Evolutionary conservation across 2,888 invertebrate genomes (phyloP), one percentile per base, ranked within the genome.

Genomic region (Deilephila elpenor): DNA sequence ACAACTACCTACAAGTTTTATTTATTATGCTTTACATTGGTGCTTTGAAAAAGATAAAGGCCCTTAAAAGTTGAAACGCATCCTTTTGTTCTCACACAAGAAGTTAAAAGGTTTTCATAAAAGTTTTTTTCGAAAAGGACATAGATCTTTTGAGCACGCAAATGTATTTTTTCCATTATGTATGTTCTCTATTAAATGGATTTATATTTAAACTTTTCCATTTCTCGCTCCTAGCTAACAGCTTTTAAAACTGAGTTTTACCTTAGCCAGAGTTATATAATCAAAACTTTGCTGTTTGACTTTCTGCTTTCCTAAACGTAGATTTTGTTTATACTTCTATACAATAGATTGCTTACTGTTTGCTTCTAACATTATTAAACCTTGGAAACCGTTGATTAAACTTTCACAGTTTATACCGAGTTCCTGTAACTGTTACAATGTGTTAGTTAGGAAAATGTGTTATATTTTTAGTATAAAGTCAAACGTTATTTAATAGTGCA

Each of bases 261-360:
- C 59, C 25, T 14, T 6, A 51, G 5, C 17, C 5, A 5, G 25
- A 25, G 17, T 67, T 67, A 25, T 14, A 17, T 25, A 67, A 51
- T 25, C 67, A 17, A 17, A 64, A 14, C 5, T 5, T 5, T 44
- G 20, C 11, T 67, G 67, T 67, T 67, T 67, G 25, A 17, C 17
- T 67, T 67, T 25, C 25, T 8, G 44, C 6, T 7, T 17, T 29
- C 29, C 25, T 5, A 11, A 44, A 25, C 14, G 51, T 51, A 6
- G 17, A 67, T 25, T 25, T 25, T 64, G 67, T 67, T 67, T 67
- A 67, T 17, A 25, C 5, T 25, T 56, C n/a, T n/a, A 56, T 56
- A 56, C 56, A 56, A 56, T 56, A 56, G 56, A 17, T n/a, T 56
- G 56, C n/a, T 56, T 56, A 56, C n/a, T 56, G 56, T 56, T 56